phyloP scores from a whole-genome alignment of 2,888 invertebrate species.

The Plebejus anna region DNA sequence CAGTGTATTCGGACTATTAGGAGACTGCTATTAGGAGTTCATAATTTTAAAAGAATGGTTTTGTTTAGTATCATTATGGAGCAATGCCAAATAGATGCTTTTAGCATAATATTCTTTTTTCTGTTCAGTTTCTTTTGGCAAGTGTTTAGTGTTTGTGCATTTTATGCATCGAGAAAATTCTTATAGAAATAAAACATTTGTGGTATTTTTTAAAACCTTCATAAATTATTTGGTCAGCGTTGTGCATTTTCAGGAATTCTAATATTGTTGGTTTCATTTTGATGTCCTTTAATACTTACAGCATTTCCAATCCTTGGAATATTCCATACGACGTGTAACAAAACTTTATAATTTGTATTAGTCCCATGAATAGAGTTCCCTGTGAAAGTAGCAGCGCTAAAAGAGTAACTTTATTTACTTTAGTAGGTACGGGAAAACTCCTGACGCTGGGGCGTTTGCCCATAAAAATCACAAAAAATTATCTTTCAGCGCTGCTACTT shows the following conservation, averaged over 20 bases:
- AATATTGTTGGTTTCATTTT: neutral
- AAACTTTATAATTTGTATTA: no score
- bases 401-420: no score
- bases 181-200: neutral
- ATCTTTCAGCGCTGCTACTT: no score
- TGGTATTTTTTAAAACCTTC: neutral
- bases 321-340: no score
- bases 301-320: neutral
- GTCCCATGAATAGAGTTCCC: no score
- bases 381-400: no score
- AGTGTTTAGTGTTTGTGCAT: neutral
- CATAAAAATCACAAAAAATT: no score
- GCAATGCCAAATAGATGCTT: neutral
- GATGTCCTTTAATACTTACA: neutral
- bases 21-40: neutral
- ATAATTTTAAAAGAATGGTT: neutral
- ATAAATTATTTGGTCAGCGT: neutral
- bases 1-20: neutral
- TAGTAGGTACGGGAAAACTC: no score
- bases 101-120: neutral
- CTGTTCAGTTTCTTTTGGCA: neutral
- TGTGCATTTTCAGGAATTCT: neutral
- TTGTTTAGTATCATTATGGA: neutral
- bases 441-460: no score
- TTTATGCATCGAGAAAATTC: neutral